Conservation (phyloP, 30 jellyfish, hydroid and myxozoan species). For the Euphysa ruthae region DNA sequence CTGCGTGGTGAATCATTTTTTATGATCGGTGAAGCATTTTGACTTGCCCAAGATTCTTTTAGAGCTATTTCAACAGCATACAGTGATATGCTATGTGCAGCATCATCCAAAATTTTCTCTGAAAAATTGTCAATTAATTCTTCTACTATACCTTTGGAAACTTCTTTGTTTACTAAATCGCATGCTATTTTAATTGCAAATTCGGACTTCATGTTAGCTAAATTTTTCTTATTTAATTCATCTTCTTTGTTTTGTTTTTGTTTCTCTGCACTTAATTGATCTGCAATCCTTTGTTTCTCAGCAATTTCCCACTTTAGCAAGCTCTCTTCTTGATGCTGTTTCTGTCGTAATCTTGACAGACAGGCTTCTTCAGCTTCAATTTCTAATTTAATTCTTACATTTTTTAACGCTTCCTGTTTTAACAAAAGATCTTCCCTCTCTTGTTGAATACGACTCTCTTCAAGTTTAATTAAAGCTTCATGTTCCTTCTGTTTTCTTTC, state of each 20-base stretch:
- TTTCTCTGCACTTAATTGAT: background rate
- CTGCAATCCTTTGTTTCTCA: conserved; percentile 3
- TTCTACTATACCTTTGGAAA: conserved; percentile 5
- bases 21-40: no score
- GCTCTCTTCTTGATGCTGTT: conserved; percentile 14
- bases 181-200: conserved; percentile 1
- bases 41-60: no score
- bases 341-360: conserved; percentile 16
- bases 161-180: background rate
- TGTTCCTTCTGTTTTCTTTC: conserved; percentile 13
- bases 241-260: background rate
- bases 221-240: background rate
- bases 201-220: conserved; percentile 19
- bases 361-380: conserved; percentile 33
- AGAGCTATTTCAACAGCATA: background rate
- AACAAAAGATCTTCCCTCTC: conserved; percentile 26
- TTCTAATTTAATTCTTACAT: conserved; percentile 21
- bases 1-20: no score
- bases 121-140: background rate
- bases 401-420: conserved; percentile 26
- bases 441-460: conserved; percentile 19
- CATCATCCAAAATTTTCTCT: conserved; percentile 2
- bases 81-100: background rate
- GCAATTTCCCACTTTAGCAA: conserved; percentile 1
- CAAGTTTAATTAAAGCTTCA: background rate